Base-by-base conservation (phyloP, 2,113 vertebrate genomes). In the Lampris incognitus region DNA sequence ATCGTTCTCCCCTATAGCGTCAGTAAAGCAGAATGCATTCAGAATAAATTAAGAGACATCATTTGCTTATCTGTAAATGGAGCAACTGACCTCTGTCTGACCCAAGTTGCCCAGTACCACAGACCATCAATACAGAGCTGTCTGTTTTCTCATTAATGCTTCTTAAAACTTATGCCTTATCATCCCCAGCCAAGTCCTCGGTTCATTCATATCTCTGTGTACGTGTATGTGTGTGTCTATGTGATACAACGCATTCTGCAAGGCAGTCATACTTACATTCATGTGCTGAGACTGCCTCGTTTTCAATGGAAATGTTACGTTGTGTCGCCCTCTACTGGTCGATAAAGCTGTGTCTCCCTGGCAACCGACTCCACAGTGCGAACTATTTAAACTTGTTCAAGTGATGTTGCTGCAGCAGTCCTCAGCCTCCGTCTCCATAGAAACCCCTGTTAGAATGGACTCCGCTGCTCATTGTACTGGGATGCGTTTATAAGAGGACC, bases 291-390 rank as follows among this genome's bases (percentile, higher is more conserved):
- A 13, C 1, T 2, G 56, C n/a, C 1, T 36, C 2, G n/a, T 37
- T 5, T 38, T 57, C 37, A 44, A n/a, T 40, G 37, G 49, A 59
- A 39, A 5, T 51, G 37, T 82, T 54, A 56, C 24, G 36, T 60
- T 74, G 60, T 65, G 54, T 49, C 52, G 37, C 86, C 88, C 83
- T 69, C 88, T 90, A 52, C 39, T 91, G 89, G 54, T 37, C 38
- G 49, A 46, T 50, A 1, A 0, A 0, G 37, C 4, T 70, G 57
- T 3, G 3, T 7, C 4, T 40, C 48, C 7, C 0, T 0, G 11
- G 7, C 41, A 67, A 39, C 11, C 11, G 13, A 9, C 5, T 9
- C 42, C 9, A 1, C 37, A 50, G 13, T 11, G 40, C 0, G 4
- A 6, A 61, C 1, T 1, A 24, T 46, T 24, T 37, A 10, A 58